Evolutionary conservation across 1,140 invertebrate species (phyloP).

Genomic region (Platorchestia sp.): DNA sequence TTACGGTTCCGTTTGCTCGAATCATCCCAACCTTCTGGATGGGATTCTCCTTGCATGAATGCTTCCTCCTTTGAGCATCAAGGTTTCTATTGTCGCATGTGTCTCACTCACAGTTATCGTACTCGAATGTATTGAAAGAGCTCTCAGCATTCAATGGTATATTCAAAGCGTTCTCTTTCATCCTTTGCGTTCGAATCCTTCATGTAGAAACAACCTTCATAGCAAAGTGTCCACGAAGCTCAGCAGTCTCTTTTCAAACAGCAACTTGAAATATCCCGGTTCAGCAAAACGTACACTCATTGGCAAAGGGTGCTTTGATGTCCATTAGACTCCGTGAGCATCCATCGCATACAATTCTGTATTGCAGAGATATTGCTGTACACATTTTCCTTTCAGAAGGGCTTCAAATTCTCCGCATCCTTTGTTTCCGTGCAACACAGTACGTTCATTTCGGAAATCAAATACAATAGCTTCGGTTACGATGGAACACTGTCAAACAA

Average conservation of each 20-base stretch:
- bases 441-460: too few relatives aligned
- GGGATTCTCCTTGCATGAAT: background rate
- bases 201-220: background rate
- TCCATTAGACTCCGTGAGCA: background rate
- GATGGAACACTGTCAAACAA: too few relatives aligned
- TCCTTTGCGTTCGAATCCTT: background rate
- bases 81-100: background rate
- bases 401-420: background rate
- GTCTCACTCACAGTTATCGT: background rate
- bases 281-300: background rate
- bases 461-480: too few relatives aligned
- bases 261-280: background rate
- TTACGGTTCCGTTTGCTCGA: background rate
- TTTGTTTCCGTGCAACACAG: too few relatives aligned
- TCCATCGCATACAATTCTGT: background rate
- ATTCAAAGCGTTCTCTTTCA: background rate
- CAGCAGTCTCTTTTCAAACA: background rate
- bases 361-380: background rate
- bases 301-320: background rate
- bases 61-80: background rate
- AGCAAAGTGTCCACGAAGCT: background rate
- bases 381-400: background rate
- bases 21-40: background rate
- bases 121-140: background rate
- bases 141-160: background rate